phyloP scores from a whole-genome alignment of 2,797 vertebrate genomes.

The Kryptolebias ocellatus region DNA sequence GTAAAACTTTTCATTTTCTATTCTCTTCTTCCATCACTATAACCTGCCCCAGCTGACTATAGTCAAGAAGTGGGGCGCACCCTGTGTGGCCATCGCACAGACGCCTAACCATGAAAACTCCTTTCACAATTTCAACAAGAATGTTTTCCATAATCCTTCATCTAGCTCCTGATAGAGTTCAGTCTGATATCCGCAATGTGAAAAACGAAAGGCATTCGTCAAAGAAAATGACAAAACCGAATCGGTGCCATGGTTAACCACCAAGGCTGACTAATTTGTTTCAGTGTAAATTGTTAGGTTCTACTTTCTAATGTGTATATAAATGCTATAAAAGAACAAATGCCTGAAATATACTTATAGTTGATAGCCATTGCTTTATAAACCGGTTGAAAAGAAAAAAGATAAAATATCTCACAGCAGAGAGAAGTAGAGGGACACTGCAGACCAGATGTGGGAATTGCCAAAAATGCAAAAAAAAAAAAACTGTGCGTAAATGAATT shows the following conservation, averaged over 20 bases:
- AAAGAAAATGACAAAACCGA: constrained; percentile 1
- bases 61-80: neutral
- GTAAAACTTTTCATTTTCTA: neutral
- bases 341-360: neutral
- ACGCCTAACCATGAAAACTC: neutral
- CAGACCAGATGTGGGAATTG: too few relatives aligned
- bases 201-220: neutral
- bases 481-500: too few relatives aligned
- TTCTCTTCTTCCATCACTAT: neutral
- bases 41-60: neutral
- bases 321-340: constrained; percentile 1
- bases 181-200: too few relatives aligned
- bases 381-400: neutral
- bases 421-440: too few relatives aligned
- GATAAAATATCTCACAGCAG: too few relatives aligned
- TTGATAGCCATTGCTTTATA: constrained; percentile 8
- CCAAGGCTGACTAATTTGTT: neutral
- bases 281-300: neutral
- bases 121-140: too few relatives aligned
- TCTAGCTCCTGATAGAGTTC: neutral
- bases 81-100: neutral
- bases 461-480: too few relatives aligned
- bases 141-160: neutral
- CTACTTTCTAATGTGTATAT: neutral
- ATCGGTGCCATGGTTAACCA: neutral